Base-by-base conservation (phyloP, 2,888 invertebrate species). In the Allolobophora icterica region DNA sequence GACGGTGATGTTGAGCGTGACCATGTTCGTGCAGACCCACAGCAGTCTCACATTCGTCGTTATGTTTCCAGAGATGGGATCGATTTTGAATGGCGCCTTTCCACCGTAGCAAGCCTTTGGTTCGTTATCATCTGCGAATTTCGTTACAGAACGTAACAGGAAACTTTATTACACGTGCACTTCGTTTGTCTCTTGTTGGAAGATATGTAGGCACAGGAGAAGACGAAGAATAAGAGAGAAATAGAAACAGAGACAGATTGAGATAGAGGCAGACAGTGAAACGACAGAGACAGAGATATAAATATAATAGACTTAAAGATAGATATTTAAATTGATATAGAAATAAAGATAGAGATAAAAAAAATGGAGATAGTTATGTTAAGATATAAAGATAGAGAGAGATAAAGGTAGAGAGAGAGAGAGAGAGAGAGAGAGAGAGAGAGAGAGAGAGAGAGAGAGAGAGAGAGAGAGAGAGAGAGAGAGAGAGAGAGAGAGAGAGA, bases 71-170 rank as follows among this genome's bases (percentile, higher is more conserved):
- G 93, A 90, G 24, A 91, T 90, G 45, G 92, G 92, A 90, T 93
- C 93, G 38, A 94, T 92, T 42, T 91, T 90, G 92, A 94, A 94
- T 33, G 93, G 93, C n/a, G 92, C 92, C 40, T 91, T 91, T 91
- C 93, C 92, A 90, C 92, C 93, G 15, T 91, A 90, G 90, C 94
- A 94, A 34, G 90, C 45, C 30, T 84, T 33, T n/a, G 90, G 90
- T 5, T 90, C 84, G 87, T 91, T 91, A 0, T 90, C 91, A 84
- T 52, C 91, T 91, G 90, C 17, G 34, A 83, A 38, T 19, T 58
- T 58, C 58, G 24, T 58, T 3, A 19, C 58, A 58, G 58, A 30
- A 58, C 5, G 24, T 58, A 30, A 24, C 5, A 30, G 2, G 5
- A 58, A 58, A 58, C 24, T n/a, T n/a, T n/a, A n/a, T n/a, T n/a